Base-by-base conservation (phyloP, 2,888 invertebrate genomes). In the Theretra japonica region DNA sequence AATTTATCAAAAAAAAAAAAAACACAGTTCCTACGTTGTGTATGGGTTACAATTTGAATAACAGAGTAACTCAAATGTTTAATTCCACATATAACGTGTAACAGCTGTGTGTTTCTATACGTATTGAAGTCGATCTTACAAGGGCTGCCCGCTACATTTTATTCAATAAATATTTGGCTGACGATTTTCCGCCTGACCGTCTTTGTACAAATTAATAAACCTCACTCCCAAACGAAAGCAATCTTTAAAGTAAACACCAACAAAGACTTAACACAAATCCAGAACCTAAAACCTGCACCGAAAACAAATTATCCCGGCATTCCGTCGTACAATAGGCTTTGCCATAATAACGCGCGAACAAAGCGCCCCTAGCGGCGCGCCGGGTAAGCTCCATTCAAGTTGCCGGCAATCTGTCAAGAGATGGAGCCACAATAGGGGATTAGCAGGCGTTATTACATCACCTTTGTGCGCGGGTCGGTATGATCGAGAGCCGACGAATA, bases 351-450 rank as follows among this genome's bases (percentile, higher is more conserved):
- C 79, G 80, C 75, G 75, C 82, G 85, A 86, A 93, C 93, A 93
- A 93, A 92, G 90, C 90, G 86, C 88, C 89, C 90, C 90, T 86
- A 78, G 85, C 84, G 86, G 81, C 80, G 73, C 75, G 73, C 75
- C 73, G 75, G 77, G 87, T 90, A 91, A 92, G 90, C 92, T 91
- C 92, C 79, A 91, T 92, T 93, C 87, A 90, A 84, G 84, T 87
- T 83, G 87, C 76, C 80, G 86, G 88, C 91, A 92, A 93, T 93
- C 92, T 86, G 93, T 92, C 93, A 93, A 92, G 86, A 94, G 94
- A 91, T 94, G 94, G 90, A 92, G 91, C 90, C 83, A 94, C 94
- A 94, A 94, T 94, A 75, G 86, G 84, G 93, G 92, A 93, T 94
- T 92, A 94, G 90, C 89, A 86, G 86, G 82, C 82, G 91, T 90